Evolutionary conservation across 2,113 vertebrate genomes (phyloP).

Genomic region (Lagopus leucura): DNA sequence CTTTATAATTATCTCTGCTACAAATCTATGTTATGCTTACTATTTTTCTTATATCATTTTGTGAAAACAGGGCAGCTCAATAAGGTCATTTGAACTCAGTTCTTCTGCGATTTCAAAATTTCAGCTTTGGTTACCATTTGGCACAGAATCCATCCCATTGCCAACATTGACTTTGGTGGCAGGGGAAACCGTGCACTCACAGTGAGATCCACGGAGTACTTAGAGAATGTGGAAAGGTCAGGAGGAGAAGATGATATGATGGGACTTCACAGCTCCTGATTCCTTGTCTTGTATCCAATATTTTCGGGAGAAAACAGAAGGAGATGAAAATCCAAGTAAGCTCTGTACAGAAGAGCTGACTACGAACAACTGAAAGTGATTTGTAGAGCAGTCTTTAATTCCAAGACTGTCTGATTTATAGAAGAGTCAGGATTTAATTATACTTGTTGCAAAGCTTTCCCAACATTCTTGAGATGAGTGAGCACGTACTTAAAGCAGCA

Average conservation of each 20-base stretch:
- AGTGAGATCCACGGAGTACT: background rate
- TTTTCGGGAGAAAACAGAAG: background rate
- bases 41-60: background rate
- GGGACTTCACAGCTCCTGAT: background rate
- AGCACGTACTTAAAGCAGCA: background rate
- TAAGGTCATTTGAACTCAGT: background rate
- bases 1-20: background rate
- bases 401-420: background rate
- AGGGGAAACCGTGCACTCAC: background rate
- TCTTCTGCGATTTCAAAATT: background rate
- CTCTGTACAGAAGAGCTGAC: background rate
- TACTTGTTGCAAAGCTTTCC: slow-evolving; percentile 12
- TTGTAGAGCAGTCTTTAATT: slow-evolving; percentile 10
- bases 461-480: background rate
- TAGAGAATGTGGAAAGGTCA: background rate
- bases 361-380: slow-evolving; percentile 22
- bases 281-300: background rate
- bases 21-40: background rate
- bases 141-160: background rate
- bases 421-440: slow-evolving; percentile 38
- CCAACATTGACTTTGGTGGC: background rate
- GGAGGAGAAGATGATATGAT: background rate
- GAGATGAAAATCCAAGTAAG: background rate
- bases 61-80: background rate
- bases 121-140: background rate